Conservation (phyloP, 2,888 invertebrate genomes). For the Nudaria mundana region DNA sequence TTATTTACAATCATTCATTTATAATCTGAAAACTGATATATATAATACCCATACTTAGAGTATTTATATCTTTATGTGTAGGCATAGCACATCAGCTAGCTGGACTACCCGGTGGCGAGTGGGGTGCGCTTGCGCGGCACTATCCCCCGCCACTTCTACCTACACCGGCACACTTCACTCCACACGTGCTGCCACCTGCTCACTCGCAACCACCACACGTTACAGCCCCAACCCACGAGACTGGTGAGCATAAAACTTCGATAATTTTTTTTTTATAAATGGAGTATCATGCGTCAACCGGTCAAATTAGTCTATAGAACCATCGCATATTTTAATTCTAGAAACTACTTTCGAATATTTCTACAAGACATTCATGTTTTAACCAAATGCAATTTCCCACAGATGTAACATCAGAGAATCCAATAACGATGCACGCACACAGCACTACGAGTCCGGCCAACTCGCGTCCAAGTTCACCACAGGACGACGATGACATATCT, state of each 20-base stretch:
- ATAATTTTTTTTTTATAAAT: no score
- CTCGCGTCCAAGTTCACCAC: slow-evolving; percentile 81
- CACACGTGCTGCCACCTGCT: slow-evolving; percentile 76
- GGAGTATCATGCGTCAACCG: no score
- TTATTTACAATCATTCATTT: no score
- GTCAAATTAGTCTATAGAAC: no score
- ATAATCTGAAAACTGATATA: no score
- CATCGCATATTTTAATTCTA: no score
- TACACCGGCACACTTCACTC: slow-evolving; percentile 80
- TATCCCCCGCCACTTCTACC: slow-evolving; percentile 74
- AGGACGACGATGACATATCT: slow-evolving; percentile 83
- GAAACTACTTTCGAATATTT: no score
- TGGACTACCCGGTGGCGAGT: slow-evolving; percentile 84
- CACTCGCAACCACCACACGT: slow-evolving; percentile 72
- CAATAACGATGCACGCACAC: slow-evolving; percentile 81
- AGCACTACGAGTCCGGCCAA: slow-evolving; percentile 87
- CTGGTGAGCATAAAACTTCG: slow-evolving; percentile 46
- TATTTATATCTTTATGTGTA: slow-evolving; percentile 42
- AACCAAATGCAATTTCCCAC: slow-evolving; percentile 18
- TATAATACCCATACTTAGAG: no score
- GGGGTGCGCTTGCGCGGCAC: slow-evolving; percentile 84
- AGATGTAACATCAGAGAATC: slow-evolving; percentile 68
- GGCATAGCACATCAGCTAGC: slow-evolving; percentile 89
- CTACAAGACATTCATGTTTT: no score
- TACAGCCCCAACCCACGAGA: slow-evolving; percentile 76